phyloP scores from a whole-genome alignment of 2,113 vertebrate genomes.

The Etheostoma spectabile region DNA sequence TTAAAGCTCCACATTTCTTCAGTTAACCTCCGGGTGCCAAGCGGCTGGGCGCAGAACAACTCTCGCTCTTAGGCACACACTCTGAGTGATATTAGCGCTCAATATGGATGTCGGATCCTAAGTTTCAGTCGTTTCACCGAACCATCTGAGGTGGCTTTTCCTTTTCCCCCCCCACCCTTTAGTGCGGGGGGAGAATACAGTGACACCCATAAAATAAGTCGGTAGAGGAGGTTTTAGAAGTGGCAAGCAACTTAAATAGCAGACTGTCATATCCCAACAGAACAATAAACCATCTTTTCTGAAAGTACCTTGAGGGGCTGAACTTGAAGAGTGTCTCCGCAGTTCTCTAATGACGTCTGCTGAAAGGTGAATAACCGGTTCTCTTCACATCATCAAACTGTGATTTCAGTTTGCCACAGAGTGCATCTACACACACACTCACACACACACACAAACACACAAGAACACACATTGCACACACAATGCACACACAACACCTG shows the following conservation, averaged over 20 bases:
- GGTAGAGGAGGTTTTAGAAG: slow-evolving; percentile 36
- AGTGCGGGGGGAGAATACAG: slow-evolving; percentile 9
- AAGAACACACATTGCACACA: neutral
- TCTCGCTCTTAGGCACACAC: slow-evolving; percentile 63
- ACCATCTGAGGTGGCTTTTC: neutral
- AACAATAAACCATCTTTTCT: neutral
- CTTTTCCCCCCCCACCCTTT: neutral
- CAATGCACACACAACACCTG: neutral
- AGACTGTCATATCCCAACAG: slow-evolving; percentile 13
- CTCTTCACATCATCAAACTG: neutral
- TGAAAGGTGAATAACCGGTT: neutral
- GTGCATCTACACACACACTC: neutral
- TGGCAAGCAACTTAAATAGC: neutral
- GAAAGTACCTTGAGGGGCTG: slow-evolving; percentile 15
- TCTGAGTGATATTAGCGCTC: slow-evolving; percentile 57
- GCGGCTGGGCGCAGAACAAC: slow-evolving; percentile 40
- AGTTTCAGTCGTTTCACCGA: slow-evolving; percentile 55
- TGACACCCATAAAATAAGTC: slow-evolving; percentile 44
- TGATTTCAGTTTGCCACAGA: neutral
- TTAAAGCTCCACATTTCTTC: slow-evolving; percentile 67
- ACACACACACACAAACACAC: neutral
- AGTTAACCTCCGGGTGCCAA: slow-evolving; percentile 54
- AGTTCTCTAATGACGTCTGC: slow-evolving; percentile 33
- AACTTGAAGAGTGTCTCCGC: slow-evolving; percentile 14
- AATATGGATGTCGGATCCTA: slow-evolving; percentile 48